A percentile compares a stretch with the other conserved stretches of the same genome.
phyloP scores from a whole-genome alignment of 1,140 invertebrate genomes.

The Cydia pomonella region DNA sequence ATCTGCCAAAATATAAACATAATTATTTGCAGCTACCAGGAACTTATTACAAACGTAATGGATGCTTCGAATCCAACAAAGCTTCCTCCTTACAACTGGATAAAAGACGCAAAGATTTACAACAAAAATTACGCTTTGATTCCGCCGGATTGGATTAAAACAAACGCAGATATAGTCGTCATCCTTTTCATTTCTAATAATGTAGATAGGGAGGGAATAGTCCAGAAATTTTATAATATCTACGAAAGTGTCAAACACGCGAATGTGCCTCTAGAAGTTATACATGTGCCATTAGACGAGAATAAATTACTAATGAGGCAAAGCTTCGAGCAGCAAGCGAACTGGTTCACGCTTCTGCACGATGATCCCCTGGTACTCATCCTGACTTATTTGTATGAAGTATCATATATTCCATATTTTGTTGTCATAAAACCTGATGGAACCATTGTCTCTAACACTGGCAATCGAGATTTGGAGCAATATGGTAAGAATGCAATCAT shows the following conservation, averaged over 20 bases:
- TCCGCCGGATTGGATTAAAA: slow-evolving; percentile 51
- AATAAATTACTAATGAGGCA: slow-evolving; percentile 50
- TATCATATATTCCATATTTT: slow-evolving; percentile 60
- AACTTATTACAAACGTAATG: background rate
- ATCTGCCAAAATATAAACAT: slow-evolving; percentile 29
- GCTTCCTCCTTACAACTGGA: slow-evolving; percentile 55
- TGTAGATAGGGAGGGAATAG: slow-evolving; percentile 59
- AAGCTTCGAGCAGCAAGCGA: slow-evolving; percentile 60
- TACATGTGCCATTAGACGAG: slow-evolving; percentile 67
- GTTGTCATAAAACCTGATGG: slow-evolving; percentile 56
- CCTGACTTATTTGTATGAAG: slow-evolving; percentile 59
- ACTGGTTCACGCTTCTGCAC: slow-evolving; percentile 66
- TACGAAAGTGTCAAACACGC: slow-evolving; percentile 65
- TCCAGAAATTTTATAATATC: slow-evolving; percentile 61
- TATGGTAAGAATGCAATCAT: slow-evolving; percentile 68
- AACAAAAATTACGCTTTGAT: slow-evolving; percentile 58
- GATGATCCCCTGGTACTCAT: slow-evolving; percentile 56
- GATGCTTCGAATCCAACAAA: background rate
- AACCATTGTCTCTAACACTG: slow-evolving; percentile 53
- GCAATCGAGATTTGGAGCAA: slow-evolving; percentile 58
- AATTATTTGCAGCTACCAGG: background rate
- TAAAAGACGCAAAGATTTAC: slow-evolving; percentile 54
- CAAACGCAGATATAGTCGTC: slow-evolving; percentile 58
- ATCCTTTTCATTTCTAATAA: slow-evolving; percentile 57
- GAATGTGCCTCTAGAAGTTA: slow-evolving; percentile 69